phyloP scores from a whole-genome alignment of 2,888 invertebrate genomes.

The Cerceris rybyensis region DNA sequence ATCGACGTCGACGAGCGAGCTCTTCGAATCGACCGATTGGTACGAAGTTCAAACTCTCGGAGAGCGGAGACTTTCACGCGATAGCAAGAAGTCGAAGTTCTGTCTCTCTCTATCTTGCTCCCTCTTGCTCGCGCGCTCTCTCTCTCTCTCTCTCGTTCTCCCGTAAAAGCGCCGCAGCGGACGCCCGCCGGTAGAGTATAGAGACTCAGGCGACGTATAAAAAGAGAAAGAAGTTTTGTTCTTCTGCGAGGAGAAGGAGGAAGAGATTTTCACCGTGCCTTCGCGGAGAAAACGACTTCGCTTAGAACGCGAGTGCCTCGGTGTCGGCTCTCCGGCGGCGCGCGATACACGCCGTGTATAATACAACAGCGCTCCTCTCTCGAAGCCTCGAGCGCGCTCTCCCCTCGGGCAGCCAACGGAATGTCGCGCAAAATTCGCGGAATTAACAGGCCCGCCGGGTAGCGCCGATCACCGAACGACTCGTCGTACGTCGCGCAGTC shows the following conservation, averaged over 20 bases:
- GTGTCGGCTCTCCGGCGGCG: conserved; percentile 37
- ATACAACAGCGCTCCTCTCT: conserved; percentile 40
- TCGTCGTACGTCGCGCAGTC: conserved; percentile 35
- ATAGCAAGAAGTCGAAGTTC: conserved; percentile 26
- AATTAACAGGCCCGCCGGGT: conserved; percentile 40
- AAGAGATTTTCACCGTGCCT: conserved; percentile 52
- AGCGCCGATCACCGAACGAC: conserved; percentile 41
- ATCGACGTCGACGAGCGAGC: conserved; percentile 20
- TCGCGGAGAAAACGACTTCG: conserved; percentile 54
- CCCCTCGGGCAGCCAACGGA: conserved; percentile 57
- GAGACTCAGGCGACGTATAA: conserved; percentile 6
- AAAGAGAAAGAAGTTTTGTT: conserved; percentile 35
- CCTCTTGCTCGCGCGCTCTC: conserved; percentile 11
- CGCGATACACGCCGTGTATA: conserved; percentile 38
- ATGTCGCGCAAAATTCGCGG: conserved; percentile 64
- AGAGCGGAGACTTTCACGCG: conserved; percentile 43
- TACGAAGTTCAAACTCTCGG: conserved; percentile 7
- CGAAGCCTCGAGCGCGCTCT: conserved; percentile 57
- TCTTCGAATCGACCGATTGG: neutral
- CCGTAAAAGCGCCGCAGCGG: conserved; percentile 11
- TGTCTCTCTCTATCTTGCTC: conserved; percentile 3
- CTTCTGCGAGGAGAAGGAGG: conserved; percentile 7
- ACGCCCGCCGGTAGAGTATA: neutral
- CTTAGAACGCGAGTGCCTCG: conserved; percentile 48
- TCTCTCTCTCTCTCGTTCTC: conserved; percentile 6